phyloP scores from a whole-genome alignment of 1,140 invertebrate genomes.

The Chelonus insularis region DNA sequence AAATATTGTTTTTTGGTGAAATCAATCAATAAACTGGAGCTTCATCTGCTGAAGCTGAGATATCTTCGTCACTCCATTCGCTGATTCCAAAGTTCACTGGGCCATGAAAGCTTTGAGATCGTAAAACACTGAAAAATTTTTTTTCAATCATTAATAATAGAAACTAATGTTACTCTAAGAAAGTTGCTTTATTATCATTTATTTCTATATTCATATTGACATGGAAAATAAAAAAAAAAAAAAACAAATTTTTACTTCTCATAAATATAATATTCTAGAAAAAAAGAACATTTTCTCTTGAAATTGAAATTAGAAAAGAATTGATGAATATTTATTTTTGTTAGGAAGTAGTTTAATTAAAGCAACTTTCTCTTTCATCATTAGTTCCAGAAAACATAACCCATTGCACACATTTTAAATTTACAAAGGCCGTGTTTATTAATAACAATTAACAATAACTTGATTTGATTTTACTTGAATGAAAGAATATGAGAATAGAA shows the following conservation, averaged over 20 bases:
- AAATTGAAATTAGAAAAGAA: too few species aligned
- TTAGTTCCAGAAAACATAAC: not conserved
- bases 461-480: slow-evolving; percentile 13
- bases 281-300: too few species aligned
- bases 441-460: not conserved
- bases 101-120: slow-evolving; percentile 65
- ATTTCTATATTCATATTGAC: too few species aligned
- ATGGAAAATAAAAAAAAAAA: slow-evolving; percentile 17
- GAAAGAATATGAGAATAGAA: not conserved
- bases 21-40: slow-evolving; percentile 35
- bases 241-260: too few species aligned
- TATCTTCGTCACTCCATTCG: slow-evolving; percentile 47
- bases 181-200: too few species aligned
- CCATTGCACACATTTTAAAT: not conserved
- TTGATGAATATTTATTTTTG: too few species aligned
- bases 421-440: slow-evolving; percentile 7
- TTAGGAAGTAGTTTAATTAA: too few species aligned
- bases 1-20: too few species aligned
- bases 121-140: slow-evolving; percentile 56
- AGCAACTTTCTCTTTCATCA: too few species aligned
- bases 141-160: too few species aligned
- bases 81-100: slow-evolving; percentile 41
- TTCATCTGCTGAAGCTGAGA: slow-evolving; percentile 46
- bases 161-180: too few species aligned
- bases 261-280: too few species aligned